Base-by-base conservation (phyloP, 2,797 vertebrate genomes). In the Glossophaga mutica region DNA sequence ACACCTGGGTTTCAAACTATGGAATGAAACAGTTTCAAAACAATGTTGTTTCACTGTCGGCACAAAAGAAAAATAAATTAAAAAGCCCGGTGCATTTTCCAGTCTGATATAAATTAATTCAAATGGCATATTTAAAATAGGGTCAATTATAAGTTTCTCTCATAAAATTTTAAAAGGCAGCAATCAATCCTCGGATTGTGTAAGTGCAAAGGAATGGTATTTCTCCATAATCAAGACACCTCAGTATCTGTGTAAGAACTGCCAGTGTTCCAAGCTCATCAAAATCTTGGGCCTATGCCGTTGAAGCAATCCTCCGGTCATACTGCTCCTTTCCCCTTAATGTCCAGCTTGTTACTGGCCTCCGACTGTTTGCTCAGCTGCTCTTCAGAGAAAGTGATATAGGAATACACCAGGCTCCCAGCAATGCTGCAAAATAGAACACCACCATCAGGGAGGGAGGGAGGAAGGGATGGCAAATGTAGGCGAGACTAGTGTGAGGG, bases 331-430 rank as follows among this genome's bases (percentile, higher is more conserved):
- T 99, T 99, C 14, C 98, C 98, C 97, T 98, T 99, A 5, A 96
- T 96, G 37, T 99, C 99, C 98, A 99, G 82, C 98, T 98, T 99
- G 98, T 83, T 87, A 90, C 96, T 97, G 55, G 92, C 98, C n/a
- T 98, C 98, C 0, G 97, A 77, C 84, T 97, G 98, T 98, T 99
- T 99, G 99, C 94, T 99, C 92, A 98, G 97, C 55, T 99, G 99
- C 94, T 99, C 99, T 97, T 99, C 99, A 1, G 99, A 99, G 98
- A 99, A 99, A 10, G 99, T 99, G 98, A 99, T 99, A 94, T 99
- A 99, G 71, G 99, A 99, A 94, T 99, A 99, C 55, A 99, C 99
- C 98, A 99, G 98, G 96, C 99, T 99, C 19, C 99, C 99, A 7
- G 99, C 99, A 97, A 99, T 99, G 97, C 99, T 99, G 98, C 94